Evolutionary conservation across 2,888 invertebrate genomes (phyloP).

Genomic region (Dioctria linearis): DNA sequence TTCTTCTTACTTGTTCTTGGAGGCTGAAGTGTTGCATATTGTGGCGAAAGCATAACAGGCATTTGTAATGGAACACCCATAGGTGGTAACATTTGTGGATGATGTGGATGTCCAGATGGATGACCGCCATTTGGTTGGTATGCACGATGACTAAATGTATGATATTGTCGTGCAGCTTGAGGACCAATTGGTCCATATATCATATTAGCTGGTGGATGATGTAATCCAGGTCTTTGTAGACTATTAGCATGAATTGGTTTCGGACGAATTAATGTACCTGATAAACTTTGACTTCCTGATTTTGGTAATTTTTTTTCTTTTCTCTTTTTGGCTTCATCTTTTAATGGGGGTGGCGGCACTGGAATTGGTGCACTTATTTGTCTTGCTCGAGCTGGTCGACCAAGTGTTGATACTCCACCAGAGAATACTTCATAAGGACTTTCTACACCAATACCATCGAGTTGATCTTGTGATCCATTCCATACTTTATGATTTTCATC

Average conservation of each 20-base stretch:
- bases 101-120: conserved; percentile 61
- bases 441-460: conserved; percentile 78
- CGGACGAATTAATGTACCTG: conserved; percentile 70
- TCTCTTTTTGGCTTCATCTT: conserved; percentile 77
- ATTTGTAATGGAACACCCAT: conserved; percentile 67
- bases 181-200: conserved; percentile 68
- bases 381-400: conserved; percentile 82
- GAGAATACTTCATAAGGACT: conserved; percentile 81
- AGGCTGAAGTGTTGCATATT: conserved; percentile 78
- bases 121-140: conserved; percentile 62
- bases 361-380: conserved; percentile 85
- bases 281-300: conserved; percentile 70
- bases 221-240: conserved; percentile 66
- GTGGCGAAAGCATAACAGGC: conserved; percentile 73
- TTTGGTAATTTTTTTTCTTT: conserved; percentile 71
- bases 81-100: conserved; percentile 68
- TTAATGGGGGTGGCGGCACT: conserved; percentile 88
- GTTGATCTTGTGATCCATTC: conserved; percentile 85
- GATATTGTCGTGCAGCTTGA: conserved; percentile 71
- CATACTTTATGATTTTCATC: conserved; percentile 96
- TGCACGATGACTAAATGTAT: conserved; percentile 72
- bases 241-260: conserved; percentile 69
- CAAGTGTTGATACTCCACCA: conserved; percentile 72
- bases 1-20: conserved; percentile 74
- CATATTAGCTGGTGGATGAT: conserved; percentile 69